Conservation (phyloP, 2,797 vertebrate species). For the Etheostoma perlongum region DNA sequence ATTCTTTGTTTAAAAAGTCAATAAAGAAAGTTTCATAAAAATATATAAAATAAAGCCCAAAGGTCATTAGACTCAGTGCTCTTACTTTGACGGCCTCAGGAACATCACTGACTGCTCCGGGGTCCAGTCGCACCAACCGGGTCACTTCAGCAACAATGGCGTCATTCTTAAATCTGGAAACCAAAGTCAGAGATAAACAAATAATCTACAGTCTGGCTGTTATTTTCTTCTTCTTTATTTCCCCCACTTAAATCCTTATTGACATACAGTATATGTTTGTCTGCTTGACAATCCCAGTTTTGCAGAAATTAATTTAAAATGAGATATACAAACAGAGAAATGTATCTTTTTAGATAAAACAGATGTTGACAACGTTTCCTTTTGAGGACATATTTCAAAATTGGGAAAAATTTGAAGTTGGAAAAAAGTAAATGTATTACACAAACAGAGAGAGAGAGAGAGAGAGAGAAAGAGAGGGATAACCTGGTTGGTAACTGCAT, state of each 20-base stretch:
- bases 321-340: too few relatives aligned
- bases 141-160: conserved; percentile 97
- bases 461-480: background rate
- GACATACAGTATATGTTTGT: too few relatives aligned
- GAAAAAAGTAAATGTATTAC: background rate
- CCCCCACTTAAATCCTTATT: too few relatives aligned
- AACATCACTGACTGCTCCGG: conserved; percentile 93
- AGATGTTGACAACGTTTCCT: too few relatives aligned
- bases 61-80: background rate
- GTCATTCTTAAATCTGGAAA: conserved; percentile 95
- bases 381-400: too few relatives aligned
- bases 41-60: background rate
- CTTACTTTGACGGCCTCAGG: conserved; percentile 96
- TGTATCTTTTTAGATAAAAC: too few relatives aligned
- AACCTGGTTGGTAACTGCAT: conserved; percentile 93
- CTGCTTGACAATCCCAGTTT: too few relatives aligned
- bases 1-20: too few relatives aligned
- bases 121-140: conserved; percentile 94
- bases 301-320: too few relatives aligned
- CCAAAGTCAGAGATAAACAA: background rate
- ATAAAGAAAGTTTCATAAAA: background rate
- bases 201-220: background rate
- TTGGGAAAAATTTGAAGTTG: too few relatives aligned
- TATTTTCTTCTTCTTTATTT: background rate
- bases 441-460: background rate